Percentiles rank a stretch among this genome's conserved stretches.
Evolutionary conservation across 37 sponge, comb jelly and placozoan species (phyloP).

Genomic region (Theonella swinhoei): DNA sequence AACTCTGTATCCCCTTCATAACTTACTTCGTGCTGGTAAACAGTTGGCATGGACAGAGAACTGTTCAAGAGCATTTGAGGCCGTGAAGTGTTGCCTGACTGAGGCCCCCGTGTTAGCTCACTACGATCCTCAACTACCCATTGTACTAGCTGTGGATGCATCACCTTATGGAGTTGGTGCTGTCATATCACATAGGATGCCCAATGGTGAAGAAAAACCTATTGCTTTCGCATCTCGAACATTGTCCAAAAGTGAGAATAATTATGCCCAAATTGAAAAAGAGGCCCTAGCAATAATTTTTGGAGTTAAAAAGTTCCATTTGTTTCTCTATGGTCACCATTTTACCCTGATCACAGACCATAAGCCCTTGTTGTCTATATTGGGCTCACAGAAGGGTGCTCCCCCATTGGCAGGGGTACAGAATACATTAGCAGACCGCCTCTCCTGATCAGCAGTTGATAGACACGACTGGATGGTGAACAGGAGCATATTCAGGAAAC

Average conservation of each 20-base stretch:
- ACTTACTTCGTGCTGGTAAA: constrained; percentile 7
- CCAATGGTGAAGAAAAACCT: constrained; percentile 46
- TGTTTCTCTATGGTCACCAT: background rate
- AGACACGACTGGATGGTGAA: constrained; percentile 30
- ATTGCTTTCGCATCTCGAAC: constrained; percentile 46
- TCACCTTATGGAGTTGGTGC: constrained; percentile 56
- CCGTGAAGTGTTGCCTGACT: constrained; percentile 7
- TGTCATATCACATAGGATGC: constrained; percentile 44
- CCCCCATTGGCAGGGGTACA: background rate
- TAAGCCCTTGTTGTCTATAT: background rate
- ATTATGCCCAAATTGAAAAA: constrained; percentile 24
- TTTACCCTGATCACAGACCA: constrained; percentile 3
- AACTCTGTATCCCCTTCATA: constrained; percentile 23
- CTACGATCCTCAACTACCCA: constrained; percentile 35
- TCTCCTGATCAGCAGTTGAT: background rate
- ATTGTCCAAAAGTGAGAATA: constrained; percentile 4
- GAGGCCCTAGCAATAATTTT: constrained; percentile 6
- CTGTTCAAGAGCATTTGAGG: constrained; percentile 19
- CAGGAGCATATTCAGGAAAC: background rate
- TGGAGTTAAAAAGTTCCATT: background rate
- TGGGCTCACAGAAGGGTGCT: background rate
- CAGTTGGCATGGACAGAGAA: constrained; percentile 27
- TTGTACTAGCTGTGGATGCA: constrained; percentile 39
- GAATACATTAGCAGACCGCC: constrained; percentile 7
- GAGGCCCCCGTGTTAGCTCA: constrained; percentile 32